Base-by-base conservation (phyloP, 2,797 vertebrate genomes). In the Petrocephalus sullivani region DNA sequence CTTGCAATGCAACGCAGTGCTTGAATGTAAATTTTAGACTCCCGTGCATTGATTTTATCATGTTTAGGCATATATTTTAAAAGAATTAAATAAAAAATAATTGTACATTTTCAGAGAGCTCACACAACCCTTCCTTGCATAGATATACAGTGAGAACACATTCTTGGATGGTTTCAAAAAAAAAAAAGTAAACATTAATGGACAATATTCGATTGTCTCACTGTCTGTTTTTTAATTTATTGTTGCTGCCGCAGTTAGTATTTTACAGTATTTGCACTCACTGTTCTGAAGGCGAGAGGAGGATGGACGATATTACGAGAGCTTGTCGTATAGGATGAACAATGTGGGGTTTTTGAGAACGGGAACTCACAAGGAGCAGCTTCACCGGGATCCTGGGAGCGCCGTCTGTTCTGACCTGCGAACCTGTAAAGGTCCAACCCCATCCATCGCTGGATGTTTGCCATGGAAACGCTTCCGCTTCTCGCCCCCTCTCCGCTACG, bases 21-120 rank as follows among this genome's bases (percentile, higher is more conserved):
- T 46, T 85, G 81, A 88, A 84, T 88, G 78, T 78, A 60, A 84
- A 85, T 88, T 85, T 85, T 85, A 67, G 87, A 83, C 78, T 88
- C 49, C 58, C 4, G 49, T 85, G 37, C 56, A 86, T 41, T 86
- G 85, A 58, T 86, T 86, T 86, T 60, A 86, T 88, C 23, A 54
- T 61, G 23, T 67, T 85, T 61, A 85, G 46, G 37, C 46, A 87
- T 85, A 86, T 85, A 60, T 54, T 88, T 84, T 53, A 61, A 88
- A 60, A 23, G 53, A 58, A 28, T 10, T 54, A 51, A 37, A 71
- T 86, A 2, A 60, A 86, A 6, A 60, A 46, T 28, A 86, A 86
- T 85, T 0, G 21, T 23, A 41, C 46, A 54, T 51, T 88, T 21
- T 53, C 49, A 53, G 46, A 53, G 57, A 46, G 19, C 57, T 87